phyloP scores from a whole-genome alignment of 64 coral and sea anemone species.

The Astreopora myriophthalma region DNA sequence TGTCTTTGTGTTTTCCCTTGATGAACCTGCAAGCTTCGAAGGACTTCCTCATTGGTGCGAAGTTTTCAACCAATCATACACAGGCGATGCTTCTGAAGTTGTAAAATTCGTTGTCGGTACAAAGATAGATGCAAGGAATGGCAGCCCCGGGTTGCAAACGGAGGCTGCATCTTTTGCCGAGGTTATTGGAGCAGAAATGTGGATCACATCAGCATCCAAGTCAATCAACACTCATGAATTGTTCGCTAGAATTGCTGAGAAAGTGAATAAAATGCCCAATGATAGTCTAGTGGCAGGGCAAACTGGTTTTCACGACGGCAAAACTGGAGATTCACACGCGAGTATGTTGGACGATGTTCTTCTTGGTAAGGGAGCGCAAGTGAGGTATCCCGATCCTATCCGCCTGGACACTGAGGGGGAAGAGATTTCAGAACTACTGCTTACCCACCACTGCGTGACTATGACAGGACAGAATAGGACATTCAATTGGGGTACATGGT shows the following conservation, averaged over 20 bases:
- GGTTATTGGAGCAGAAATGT: conserved; percentile 66
- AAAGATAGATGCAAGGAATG: conserved; percentile 45
- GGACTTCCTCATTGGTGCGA: conserved; percentile 63
- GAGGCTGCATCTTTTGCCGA: conserved; percentile 52
- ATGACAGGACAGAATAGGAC: conserved; percentile 8
- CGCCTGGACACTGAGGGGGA: conserved; percentile 44
- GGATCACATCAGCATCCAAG: conserved; percentile 57
- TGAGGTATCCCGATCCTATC: conserved; percentile 71
- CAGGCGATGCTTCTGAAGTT: conserved; percentile 23
- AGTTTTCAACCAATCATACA: conserved; percentile 2
- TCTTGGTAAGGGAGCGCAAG: background rate
- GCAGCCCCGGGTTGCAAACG: conserved; percentile 42
- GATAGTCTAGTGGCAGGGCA: too few relatives aligned
- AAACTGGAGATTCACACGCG: background rate
- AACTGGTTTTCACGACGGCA: background rate
- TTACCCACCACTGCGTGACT: conserved; percentile 42
- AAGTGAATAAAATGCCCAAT: background rate
- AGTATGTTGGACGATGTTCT: conserved; percentile 43
- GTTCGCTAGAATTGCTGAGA: conserved; percentile 53
- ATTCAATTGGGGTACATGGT: conserved; percentile 29
- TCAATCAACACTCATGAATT: conserved; percentile 43
- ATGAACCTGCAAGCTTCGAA: conserved; percentile 63
- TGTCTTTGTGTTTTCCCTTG: conserved; percentile 71
- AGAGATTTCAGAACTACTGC: conserved; percentile 24
- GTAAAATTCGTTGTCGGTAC: conserved; percentile 77